These are phyloP conservation scores for Cosmia pyralina DNA, from an alignment of 2,888 invertebrate species.

Conservation along the genomic window DNA sequence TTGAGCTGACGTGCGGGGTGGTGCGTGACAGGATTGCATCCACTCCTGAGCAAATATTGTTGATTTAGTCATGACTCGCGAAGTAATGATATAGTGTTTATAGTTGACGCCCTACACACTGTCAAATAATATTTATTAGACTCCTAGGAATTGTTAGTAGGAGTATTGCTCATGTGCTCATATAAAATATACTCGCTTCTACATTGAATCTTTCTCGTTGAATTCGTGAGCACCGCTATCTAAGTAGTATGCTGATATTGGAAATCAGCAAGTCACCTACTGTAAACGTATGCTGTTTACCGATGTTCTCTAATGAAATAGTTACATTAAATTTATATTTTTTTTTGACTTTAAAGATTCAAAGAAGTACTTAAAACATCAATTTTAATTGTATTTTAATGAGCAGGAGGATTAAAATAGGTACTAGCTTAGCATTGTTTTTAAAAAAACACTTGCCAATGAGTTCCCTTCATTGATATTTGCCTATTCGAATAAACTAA, in stretches of 20 bases:
- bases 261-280: no score
- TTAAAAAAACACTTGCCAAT: not conserved
- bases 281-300: no score
- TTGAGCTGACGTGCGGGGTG: not conserved
- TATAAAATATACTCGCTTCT: not conserved
- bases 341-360: no score
- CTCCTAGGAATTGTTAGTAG: not conserved
- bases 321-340: not conserved
- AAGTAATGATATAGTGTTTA: not conserved
- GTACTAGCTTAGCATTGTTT: not conserved
- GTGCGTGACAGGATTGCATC: constrained; percentile 26
- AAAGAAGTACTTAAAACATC: not conserved
- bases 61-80: not conserved
- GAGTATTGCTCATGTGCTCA: not conserved
- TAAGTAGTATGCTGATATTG: not conserved
- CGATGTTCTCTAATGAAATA: not conserved
- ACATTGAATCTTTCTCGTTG: not conserved
- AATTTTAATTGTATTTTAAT: not conserved
- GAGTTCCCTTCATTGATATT: constrained; percentile 3
- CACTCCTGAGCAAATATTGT: not conserved
- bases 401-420: not conserved
- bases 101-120: constrained; percentile 1
- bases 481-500: constrained; percentile 11
- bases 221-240: no score
- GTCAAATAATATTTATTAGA: not conserved